phyloP scores from a whole-genome alignment of 2,113 vertebrate genomes.

The Chaenocephalus aceratus region DNA sequence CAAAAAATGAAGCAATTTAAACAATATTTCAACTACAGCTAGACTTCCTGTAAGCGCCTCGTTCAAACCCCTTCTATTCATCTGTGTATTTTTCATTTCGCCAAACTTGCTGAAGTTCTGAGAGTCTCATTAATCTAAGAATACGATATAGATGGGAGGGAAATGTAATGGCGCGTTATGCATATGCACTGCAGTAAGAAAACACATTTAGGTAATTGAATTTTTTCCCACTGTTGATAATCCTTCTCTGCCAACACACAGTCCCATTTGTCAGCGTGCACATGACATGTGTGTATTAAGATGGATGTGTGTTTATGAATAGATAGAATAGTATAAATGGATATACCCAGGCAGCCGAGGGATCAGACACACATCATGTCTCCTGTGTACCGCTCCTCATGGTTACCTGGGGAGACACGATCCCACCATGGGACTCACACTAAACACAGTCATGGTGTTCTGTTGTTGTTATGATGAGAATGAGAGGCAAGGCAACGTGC shows the following conservation, averaged over 20 bases:
- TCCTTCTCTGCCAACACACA: neutral
- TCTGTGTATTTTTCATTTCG: neutral
- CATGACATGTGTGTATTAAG: slow-evolving; percentile 4
- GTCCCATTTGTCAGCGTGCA: neutral
- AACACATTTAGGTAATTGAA: neutral
- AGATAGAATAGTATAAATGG: slow-evolving; percentile 21
- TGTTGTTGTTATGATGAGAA: slow-evolving; percentile 10
- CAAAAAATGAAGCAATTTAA: too few relatives aligned
- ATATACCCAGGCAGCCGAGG: slow-evolving; percentile 34
- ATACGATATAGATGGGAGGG: neutral
- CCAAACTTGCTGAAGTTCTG: neutral
- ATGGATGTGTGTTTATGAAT: slow-evolving; percentile 47
- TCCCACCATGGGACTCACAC: slow-evolving; percentile 11
- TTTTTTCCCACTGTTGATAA: neutral
- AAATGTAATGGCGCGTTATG: neutral
- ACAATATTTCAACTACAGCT: too few relatives aligned
- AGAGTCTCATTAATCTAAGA: slow-evolving; percentile 13
- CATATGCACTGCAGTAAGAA: neutral
- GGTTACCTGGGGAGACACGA: neutral
- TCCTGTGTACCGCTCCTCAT: neutral
- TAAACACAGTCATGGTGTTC: too few relatives aligned
- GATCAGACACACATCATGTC: slow-evolving; percentile 26
- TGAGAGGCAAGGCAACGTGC: too few relatives aligned
- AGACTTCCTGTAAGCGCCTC: too few relatives aligned
- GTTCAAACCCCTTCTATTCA: neutral